Base-by-base conservation (phyloP, 2,797 vertebrate genomes). In the Morus bassanus region DNA sequence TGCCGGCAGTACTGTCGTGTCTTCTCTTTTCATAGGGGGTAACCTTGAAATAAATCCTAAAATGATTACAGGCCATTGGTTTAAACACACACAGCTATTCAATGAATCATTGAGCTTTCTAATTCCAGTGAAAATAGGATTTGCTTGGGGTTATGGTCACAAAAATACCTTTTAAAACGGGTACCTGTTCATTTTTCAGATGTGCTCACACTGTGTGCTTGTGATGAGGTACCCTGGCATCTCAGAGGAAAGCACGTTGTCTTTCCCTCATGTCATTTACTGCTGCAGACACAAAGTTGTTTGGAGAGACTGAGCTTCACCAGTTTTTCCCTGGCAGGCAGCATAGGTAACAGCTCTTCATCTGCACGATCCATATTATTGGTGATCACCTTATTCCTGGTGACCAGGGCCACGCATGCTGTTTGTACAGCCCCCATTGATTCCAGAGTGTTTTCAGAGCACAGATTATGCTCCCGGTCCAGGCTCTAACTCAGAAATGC, bases 31-130 rank as follows among this genome's bases (percentile, higher is more conserved):
- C 75, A 4, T 5, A n/a, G 54, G 33, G 27, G 54, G 31, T 65
- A 74, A 95, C 92, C 90, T 91, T 89, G 70, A 95, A 89, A 89
- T 85, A 82, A 91, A 91, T 82, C 93, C 75, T 53, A 7, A 56
- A 3, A 76, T 83, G 10, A 91, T 91, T 85, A 41, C 74, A 76
- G 78, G 15, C 41, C 67, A 8, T 15, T 31, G 54, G 12, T 89
- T 91, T 78, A 45, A 92, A 87, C 45, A 85, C 45, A 51, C 53
- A 3, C 9, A 16, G 85, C 51, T 78, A 53, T 68, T 13, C 95
- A 73, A n/a, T 39, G 70, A 87, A 65, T 45, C 61, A 65, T 48
- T 27, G 45, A 83, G 69, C 76, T 83, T 69, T 88, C 76, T 63
- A 73, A 50, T 59, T 80, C 31, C 41, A 43, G 57, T 45, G n/a